Evolutionary conservation across 2,113 vertebrate genomes (phyloP).

Genomic region (Choloepus hoffmanni): DNA sequence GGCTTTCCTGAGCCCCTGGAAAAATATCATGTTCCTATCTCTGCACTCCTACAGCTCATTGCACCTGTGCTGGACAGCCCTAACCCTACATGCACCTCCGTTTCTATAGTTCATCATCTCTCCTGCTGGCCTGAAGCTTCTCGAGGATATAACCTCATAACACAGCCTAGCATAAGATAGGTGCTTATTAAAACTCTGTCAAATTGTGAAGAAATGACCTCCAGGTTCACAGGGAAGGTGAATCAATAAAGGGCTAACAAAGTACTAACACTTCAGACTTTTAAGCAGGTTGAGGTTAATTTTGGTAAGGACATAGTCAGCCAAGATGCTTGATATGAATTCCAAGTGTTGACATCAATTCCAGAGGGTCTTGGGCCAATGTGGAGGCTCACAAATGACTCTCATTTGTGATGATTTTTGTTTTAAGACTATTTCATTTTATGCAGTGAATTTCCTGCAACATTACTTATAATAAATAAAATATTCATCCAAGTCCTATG

Average conservation of each 20-base stretch:
- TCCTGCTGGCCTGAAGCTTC: not conserved
- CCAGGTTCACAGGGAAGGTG: not conserved
- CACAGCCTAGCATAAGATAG: not conserved
- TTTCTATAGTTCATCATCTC: not conserved
- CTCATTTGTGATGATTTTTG: not conserved
- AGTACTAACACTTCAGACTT: accelerated
- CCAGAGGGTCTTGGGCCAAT: not conserved
- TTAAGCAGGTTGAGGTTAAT: not conserved
- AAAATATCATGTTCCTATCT: not conserved
- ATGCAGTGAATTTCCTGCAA: not conserved
- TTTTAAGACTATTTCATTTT: not conserved
- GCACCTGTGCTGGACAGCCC: not conserved
- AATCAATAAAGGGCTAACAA: not conserved
- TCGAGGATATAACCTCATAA: not conserved
- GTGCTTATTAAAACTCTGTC: not conserved
- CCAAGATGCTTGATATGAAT: not conserved
- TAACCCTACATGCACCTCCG: not conserved
- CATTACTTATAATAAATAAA: not conserved
- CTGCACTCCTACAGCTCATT: not conserved
- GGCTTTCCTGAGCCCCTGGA: not conserved
- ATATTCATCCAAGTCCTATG: accelerated
- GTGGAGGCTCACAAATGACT: not conserved
- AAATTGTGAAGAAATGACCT: not conserved
- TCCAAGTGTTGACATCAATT: not conserved
- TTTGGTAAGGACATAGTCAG: not conserved